A percentile compares a stretch with the other conserved stretches of the same genome.
Conservation (phyloP, 2,888 invertebrate genomes). For the Encarsia formosa region DNA sequence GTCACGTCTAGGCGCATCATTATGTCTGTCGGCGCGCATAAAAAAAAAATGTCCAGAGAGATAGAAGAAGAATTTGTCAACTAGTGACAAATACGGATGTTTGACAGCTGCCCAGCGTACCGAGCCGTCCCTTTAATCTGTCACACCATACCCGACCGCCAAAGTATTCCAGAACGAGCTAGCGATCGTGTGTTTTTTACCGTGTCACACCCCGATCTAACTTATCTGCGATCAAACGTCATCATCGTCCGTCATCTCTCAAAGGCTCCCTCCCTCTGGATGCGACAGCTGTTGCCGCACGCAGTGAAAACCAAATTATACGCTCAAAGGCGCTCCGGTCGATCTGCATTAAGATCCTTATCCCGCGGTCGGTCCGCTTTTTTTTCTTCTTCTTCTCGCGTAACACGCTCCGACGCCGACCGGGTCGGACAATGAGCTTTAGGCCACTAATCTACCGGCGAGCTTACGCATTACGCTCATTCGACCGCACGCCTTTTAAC, state of each 20-base stretch:
- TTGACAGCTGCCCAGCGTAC: slow-evolving; percentile 24
- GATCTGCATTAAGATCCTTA: slow-evolving; percentile 51
- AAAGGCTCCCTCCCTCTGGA: slow-evolving; percentile 12
- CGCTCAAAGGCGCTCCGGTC: slow-evolving; percentile 49
- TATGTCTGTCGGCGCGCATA: no score
- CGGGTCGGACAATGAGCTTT: no score
- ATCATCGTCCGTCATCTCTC: slow-evolving; percentile 33
- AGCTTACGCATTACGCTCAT: no score
- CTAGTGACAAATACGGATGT: slow-evolving; percentile 15
- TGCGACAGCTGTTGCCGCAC: slow-evolving; percentile 49
- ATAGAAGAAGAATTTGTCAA: slow-evolving; percentile 10
- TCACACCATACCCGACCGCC: slow-evolving; percentile 14
- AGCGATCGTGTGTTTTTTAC: no score
- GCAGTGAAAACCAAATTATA: slow-evolving; percentile 49
- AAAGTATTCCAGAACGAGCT: slow-evolving; percentile 18
- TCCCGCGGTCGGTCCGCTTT: slow-evolving; percentile 34
- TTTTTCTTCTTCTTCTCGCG: no score
- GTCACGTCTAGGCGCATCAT: no score
- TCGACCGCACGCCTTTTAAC: no score
- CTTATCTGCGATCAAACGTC: slow-evolving; percentile 44
- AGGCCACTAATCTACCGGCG: no score
- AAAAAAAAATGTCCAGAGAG: no score
- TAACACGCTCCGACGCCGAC: no score
- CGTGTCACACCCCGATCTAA: slow-evolving; percentile 33
- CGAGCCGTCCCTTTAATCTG: slow-evolving; percentile 19